Evolutionary conservation across 2,113 vertebrate species (phyloP).

Genomic region (Fukomys damarensis): DNA sequence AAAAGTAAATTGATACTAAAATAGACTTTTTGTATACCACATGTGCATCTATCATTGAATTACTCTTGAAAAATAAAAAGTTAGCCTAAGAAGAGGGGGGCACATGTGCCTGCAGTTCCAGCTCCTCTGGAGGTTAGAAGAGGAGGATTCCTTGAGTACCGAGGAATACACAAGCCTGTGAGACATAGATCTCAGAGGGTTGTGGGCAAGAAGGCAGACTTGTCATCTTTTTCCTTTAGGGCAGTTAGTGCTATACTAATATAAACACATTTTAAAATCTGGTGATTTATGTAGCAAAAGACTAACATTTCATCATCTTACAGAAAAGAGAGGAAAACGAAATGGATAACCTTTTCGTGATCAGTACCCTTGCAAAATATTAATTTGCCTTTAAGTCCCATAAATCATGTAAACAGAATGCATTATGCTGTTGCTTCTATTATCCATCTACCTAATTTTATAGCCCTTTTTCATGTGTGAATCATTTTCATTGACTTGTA

Average conservation of each 20-base stretch:
- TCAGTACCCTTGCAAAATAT: conserved; percentile 38
- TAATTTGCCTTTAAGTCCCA: conserved; percentile 50
- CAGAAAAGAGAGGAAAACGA: background rate
- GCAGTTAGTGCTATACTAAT: background rate
- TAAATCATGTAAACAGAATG: conserved; percentile 68
- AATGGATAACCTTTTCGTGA: conserved; percentile 60
- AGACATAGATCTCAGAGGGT: background rate
- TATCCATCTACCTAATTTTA: conserved; percentile 58
- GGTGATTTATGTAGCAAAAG: background rate
- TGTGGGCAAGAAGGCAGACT: background rate
- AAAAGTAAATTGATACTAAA: background rate
- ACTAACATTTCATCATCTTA: conserved; percentile 50
- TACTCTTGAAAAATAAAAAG: background rate
- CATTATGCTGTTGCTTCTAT: background rate
- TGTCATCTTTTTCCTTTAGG: background rate
- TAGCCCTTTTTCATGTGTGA: background rate
- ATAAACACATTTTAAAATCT: conserved; percentile 1
- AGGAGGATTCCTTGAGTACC: background rate
- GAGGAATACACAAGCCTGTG: background rate
- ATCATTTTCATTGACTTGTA: conserved; percentile 7
- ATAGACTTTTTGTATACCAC: background rate
- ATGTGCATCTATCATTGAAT: background rate
- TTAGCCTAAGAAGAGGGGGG: background rate
- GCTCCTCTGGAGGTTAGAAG: too few relatives aligned
- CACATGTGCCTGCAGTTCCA: background rate